phyloP scores from a whole-genome alignment of 2,888 invertebrate genomes.

The Eupeodes latifasciatus region DNA sequence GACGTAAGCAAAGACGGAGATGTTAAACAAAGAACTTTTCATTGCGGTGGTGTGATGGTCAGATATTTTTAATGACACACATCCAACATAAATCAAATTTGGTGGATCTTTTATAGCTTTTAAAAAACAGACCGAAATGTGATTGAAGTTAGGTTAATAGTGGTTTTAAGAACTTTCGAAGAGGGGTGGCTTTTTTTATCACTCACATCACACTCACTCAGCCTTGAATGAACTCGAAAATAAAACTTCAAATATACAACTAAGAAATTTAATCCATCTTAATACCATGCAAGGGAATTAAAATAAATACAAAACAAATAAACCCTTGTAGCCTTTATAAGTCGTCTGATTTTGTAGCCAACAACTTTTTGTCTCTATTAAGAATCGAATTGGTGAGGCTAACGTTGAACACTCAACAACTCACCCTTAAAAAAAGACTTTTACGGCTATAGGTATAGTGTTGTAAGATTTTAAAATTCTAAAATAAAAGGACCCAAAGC shows the following conservation, averaged over 20 bases:
- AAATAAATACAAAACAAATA: too few relatives aligned
- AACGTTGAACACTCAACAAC: too few relatives aligned
- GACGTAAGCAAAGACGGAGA: background rate
- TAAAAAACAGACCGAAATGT: constrained; percentile 6
- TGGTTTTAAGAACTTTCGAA: background rate
- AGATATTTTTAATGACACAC: background rate
- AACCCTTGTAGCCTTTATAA: too few relatives aligned
- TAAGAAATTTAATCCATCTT: too few relatives aligned
- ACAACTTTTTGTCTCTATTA: too few relatives aligned
- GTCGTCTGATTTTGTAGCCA: too few relatives aligned
- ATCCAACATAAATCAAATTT: constrained; percentile 15
- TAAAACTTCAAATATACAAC: too few relatives aligned
- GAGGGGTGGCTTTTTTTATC: background rate
- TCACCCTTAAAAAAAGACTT: too few relatives aligned
- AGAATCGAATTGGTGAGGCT: too few relatives aligned
- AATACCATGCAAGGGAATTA: too few relatives aligned
- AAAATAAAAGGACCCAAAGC: background rate
- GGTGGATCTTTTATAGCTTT: constrained; percentile 15
- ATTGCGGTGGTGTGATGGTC: background rate
- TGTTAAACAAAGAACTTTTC: constrained; percentile 10
- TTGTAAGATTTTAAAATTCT: background rate
- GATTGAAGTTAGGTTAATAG: constrained; percentile 1
- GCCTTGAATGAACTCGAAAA: too few relatives aligned
- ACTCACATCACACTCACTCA: background rate
- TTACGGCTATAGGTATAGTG: background rate